Evolutionary conservation across 2,113 vertebrate species (phyloP).

Genomic region (Phylloscopus trochilus): DNA sequence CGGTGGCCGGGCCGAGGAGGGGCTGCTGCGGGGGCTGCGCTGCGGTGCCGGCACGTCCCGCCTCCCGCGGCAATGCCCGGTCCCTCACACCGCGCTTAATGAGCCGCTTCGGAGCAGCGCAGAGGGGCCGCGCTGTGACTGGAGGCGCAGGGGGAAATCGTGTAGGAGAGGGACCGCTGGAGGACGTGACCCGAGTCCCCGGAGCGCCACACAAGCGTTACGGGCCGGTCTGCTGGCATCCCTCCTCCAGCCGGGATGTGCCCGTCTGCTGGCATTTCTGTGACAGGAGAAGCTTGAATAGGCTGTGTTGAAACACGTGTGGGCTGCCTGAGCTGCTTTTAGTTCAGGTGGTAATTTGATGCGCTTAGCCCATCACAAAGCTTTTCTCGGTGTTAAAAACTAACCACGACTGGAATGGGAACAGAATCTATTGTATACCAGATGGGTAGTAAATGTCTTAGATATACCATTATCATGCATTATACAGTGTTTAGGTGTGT

Average conservation of each 20-base stretch:
- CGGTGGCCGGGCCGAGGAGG: not conserved
- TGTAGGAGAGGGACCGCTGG: not conserved
- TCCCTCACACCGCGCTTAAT: accelerated
- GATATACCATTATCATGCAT: not conserved
- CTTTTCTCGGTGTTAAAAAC: not conserved
- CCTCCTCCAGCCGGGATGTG: not conserved
- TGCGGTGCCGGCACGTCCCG: not conserved
- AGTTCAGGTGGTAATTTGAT: not conserved
- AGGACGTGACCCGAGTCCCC: not conserved
- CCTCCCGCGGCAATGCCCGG: not conserved
- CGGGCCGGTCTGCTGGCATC: not conserved
- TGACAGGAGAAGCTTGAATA: not conserved
- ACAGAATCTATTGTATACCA: not conserved
- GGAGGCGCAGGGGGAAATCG: accelerated
- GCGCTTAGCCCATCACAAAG: not conserved
- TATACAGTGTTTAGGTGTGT: not conserved
- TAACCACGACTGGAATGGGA: not conserved
- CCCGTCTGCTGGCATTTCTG: not conserved
- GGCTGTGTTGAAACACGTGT: not conserved
- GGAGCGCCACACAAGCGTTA: accelerated
- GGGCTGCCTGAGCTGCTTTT: not conserved
- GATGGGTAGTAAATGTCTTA: not conserved
- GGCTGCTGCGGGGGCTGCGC: not conserved
- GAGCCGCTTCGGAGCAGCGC: not conserved
- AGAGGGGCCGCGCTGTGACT: not conserved